A percentile compares a stretch with the other conserved stretches of the same genome.
Conservation (phyloP, 2,113 vertebrate species). For the Psilopsiagon aymara region DNA sequence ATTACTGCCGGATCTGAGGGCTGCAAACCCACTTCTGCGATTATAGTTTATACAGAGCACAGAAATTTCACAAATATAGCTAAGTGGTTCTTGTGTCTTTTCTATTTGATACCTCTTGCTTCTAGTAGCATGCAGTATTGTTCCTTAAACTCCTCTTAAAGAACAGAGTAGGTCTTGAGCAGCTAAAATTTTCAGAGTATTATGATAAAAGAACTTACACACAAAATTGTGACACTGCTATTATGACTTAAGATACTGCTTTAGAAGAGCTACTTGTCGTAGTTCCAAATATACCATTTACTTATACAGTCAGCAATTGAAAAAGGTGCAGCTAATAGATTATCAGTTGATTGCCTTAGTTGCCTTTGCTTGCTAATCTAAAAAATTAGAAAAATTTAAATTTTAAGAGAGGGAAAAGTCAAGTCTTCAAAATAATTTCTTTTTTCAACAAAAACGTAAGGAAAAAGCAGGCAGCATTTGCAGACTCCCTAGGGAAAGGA, state of each 20-base stretch:
- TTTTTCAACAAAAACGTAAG: not conserved
- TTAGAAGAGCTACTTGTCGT: not conserved
- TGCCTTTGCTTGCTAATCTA: not conserved
- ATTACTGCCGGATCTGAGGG: not conserved
- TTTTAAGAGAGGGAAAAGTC: not conserved
- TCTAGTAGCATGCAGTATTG: not conserved
- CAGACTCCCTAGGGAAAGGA: not conserved
- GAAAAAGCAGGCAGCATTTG: not conserved
- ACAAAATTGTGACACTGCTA: not conserved
- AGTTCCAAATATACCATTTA: not conserved
- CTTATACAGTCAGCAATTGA: not conserved
- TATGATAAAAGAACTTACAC: not conserved
- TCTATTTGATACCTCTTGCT: not conserved
- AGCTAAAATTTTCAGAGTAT: not conserved
- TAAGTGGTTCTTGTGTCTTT: not conserved
- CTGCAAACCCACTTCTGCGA: not conserved
- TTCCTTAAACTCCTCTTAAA: not conserved
- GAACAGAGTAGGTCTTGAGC: not conserved
- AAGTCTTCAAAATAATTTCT: not conserved
- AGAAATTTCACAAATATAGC: not conserved
- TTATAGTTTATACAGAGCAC: not conserved
- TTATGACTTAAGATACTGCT: not conserved
- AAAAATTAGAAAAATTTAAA: not conserved
- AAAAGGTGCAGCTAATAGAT: not conserved
- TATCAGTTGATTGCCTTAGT: not conserved